A percentile compares a stretch with the other conserved stretches of the same genome.
These are phyloP conservation scores for Perognathus longimembris DNA, from an alignment of 2,113 vertebrate species.

Conservation along the genomic window DNA sequence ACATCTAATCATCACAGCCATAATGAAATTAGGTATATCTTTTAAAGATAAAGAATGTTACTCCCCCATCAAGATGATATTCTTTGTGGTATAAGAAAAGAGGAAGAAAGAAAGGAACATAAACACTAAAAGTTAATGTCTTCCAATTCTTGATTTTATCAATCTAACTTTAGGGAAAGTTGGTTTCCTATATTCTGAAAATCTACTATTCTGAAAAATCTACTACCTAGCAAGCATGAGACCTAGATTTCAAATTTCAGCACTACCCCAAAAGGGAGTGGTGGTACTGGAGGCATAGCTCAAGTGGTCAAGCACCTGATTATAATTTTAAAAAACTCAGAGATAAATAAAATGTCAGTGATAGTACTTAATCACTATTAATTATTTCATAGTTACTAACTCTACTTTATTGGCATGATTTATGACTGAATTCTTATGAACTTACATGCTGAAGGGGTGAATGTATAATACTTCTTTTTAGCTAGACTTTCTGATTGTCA, in stretches of 20 bases:
- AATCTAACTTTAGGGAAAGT: conserved; percentile 9
- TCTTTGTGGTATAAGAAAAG: conserved; percentile 36
- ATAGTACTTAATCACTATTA: not conserved
- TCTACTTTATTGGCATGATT: not conserved
- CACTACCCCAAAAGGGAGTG: too few species aligned
- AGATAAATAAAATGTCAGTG: conserved; percentile 6
- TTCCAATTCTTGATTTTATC: too few species aligned
- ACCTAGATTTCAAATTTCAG: too few species aligned
- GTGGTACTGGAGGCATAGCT: too few species aligned
- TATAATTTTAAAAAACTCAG: not conserved
- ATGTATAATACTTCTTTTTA: not conserved
- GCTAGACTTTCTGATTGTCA: not conserved
- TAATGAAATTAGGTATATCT: conserved; percentile 28
- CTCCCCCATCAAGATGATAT: not conserved
- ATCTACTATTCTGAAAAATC: not conserved
- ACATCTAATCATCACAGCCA: conserved; percentile 10
- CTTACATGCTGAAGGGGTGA: not conserved
- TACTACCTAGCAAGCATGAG: too few species aligned
- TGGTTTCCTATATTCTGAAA: conserved; percentile 36
- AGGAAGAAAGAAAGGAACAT: not conserved
- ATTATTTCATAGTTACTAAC: conserved; percentile 10
- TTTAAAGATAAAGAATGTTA: conserved; percentile 56
- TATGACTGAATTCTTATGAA: not conserved
- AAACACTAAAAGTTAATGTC: too few species aligned
- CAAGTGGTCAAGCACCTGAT: too few species aligned